Base-by-base conservation (phyloP, 2,888 invertebrate species). In the Leptinotarsa rubiginosa region DNA sequence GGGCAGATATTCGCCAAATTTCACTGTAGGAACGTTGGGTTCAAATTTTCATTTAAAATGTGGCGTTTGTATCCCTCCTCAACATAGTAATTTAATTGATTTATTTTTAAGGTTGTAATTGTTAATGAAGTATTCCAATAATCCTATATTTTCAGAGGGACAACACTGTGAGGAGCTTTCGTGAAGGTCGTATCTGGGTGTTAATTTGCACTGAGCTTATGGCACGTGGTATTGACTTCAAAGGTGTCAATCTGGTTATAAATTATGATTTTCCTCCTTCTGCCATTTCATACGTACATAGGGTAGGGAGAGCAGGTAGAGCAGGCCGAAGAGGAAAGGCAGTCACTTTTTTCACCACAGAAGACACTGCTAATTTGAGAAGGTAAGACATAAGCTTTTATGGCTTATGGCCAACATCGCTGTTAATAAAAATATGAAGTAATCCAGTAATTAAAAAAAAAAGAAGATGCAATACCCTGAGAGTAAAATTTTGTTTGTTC, bases 201-300 rank as follows among this genome's bases (percentile, higher is more conserved):
- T 89, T 99, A 71, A 95, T 99, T 81, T 98, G 98, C 88, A 99
- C 99, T 0, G 98, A 99, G 88, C 90, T 99, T 79, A 95, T 99
- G 95, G 96, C 97, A 0, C 92, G 99, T 79, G 99, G 99, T 79
- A 95, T 99, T 78, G 99, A 99, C 89, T 97, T 99, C 88, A 96
- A 96, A 83, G 97, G 97, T 1, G 97, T 99, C 65, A 97, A 97
- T 89, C 90, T 99, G 47, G 98, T 99, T 47, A 91, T 99, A 79
- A 99, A 99, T 90, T 99, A 97, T 86, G 99, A 99, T 89, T 97
- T 99, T 87, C 99, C 99, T 20, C 93, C 95, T 0, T 93, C 95
- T 1, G 93, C 94, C 73, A 95, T 97, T 82, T 93, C 96, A 0
- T 98, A 98, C 84, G 94, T 98, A 83, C 98, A 97, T 89, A 91